Conservation (phyloP, 1,140 invertebrate species). For the Globodera rostochiensis region DNA sequence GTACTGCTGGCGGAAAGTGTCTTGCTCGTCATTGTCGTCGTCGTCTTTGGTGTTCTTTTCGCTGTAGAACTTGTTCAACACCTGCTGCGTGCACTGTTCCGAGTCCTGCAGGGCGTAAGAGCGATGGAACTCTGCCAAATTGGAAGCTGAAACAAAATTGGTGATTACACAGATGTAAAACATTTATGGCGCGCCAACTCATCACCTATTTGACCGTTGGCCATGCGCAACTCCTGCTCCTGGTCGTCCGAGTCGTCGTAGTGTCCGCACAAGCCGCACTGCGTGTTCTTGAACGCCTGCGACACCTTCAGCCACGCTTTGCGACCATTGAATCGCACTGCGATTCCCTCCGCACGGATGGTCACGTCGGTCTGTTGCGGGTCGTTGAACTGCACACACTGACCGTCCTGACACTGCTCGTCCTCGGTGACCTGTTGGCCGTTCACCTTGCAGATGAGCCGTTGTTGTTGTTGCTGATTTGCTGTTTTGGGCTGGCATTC, state of each 20-base stretch:
- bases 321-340: slow-evolving; percentile 43
- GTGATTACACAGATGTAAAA: slow-evolving; percentile 15
- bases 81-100: slow-evolving; percentile 33
- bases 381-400: slow-evolving; percentile 37
- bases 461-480: slow-evolving; percentile 19
- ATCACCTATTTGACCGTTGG: slow-evolving; percentile 28
- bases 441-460: slow-evolving; percentile 27
- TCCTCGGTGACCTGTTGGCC: slow-evolving; percentile 30
- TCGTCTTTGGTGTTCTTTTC: neutral
- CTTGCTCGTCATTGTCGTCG: slow-evolving; percentile 5
- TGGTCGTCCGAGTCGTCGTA: slow-evolving; percentile 40
- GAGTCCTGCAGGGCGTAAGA: slow-evolving; percentile 36
- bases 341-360: slow-evolving; percentile 29
- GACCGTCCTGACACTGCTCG: slow-evolving; percentile 14
- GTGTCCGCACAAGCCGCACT: slow-evolving; percentile 52
- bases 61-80: slow-evolving; percentile 36
- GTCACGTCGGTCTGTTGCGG: slow-evolving; percentile 19
- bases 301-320: slow-evolving; percentile 42
- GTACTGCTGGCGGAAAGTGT: neutral
- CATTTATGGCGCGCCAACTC: neutral
- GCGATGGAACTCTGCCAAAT: slow-evolving; percentile 43
- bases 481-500: slow-evolving; percentile 31
- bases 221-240: slow-evolving; percentile 43
- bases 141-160: slow-evolving; percentile 22
- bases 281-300: slow-evolving; percentile 41